These are phyloP conservation scores for Muscina levida DNA, from an alignment of 2,888 invertebrate genomes.

Conservation along the genomic window DNA sequence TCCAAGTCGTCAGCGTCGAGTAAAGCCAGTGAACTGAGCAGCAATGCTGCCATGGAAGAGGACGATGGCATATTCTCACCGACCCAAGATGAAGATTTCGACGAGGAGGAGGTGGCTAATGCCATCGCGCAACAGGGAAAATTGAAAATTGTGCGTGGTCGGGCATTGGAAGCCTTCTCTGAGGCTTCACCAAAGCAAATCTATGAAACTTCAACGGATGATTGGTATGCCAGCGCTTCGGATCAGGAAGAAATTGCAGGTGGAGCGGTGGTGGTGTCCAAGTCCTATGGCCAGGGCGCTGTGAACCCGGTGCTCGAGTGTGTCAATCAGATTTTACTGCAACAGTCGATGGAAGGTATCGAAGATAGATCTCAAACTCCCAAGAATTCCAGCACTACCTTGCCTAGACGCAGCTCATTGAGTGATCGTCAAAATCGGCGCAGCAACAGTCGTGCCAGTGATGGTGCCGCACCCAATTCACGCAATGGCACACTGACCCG, in stretches of 20 bases:
- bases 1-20: slow-evolving; percentile 66
- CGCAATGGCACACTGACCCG: slow-evolving; percentile 72
- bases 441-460: slow-evolving; percentile 67
- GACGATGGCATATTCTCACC: slow-evolving; percentile 75
- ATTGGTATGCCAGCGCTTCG: slow-evolving; percentile 90
- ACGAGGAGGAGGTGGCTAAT: slow-evolving; percentile 68
- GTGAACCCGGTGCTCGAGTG: slow-evolving; percentile 93
- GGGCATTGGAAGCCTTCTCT: slow-evolving; percentile 74
- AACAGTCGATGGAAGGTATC: slow-evolving; percentile 84
- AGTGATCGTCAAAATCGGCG: slow-evolving; percentile 72
- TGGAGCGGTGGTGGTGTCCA: slow-evolving; percentile 62
- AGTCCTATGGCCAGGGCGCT: slow-evolving; percentile 81
- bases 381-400: slow-evolving; percentile 60
- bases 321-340: slow-evolving; percentile 89
- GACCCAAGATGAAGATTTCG: slow-evolving; percentile 73
- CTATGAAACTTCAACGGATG: slow-evolving; percentile 81
- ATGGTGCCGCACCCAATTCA: slow-evolving; percentile 61
- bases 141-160: slow-evolving; percentile 71
- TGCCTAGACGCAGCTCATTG: slow-evolving; percentile 73
- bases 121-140: slow-evolving; percentile 46
- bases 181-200: slow-evolving; percentile 78
- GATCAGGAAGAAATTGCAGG: slow-evolving; percentile 84
- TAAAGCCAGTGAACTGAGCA: slow-evolving; percentile 68
- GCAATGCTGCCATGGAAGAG: slow-evolving; percentile 68
- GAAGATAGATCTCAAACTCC: slow-evolving; percentile 75